Percentiles rank a stretch among this genome's conserved stretches.
These are phyloP conservation scores for Heterodera filipjevi DNA, from an alignment of 2,888 invertebrate species.

Conservation along the genomic window DNA sequence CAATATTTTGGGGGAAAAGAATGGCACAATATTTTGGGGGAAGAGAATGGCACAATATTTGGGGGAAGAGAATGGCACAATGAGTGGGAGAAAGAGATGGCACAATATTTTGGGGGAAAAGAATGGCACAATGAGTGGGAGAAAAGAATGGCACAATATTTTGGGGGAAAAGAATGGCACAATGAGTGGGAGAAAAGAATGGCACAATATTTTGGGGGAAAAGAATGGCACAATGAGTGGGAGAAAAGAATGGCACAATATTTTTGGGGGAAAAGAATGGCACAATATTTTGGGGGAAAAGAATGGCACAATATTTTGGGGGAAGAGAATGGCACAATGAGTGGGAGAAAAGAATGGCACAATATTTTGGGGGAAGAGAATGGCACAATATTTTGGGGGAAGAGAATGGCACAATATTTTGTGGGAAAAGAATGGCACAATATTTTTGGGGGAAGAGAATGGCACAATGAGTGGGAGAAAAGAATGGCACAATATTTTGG, in stretches of 20 bases:
- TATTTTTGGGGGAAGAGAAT: not conserved
- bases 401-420: too few species aligned
- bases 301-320: not conserved
- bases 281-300: not conserved
- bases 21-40: not conserved
- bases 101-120: too few species aligned
- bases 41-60: too few species aligned
- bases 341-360: too few species aligned
- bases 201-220: not conserved
- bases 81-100: not conserved
- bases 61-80: not conserved
- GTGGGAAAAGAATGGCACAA: not conserved
- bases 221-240: not conserved
- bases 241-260: too few species aligned
- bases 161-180: not conserved
- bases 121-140: too few species aligned
- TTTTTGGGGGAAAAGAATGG: not conserved
- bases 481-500: not conserved
- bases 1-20: too few species aligned
- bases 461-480: not conserved
- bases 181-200: too few species aligned
- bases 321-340: too few species aligned
- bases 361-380: too few species aligned
- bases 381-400: not conserved
- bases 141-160: too few species aligned